These are phyloP conservation scores for Romanomermis culicivorax DNA, from an alignment of 2,888 invertebrate genomes.

Conservation along the genomic window DNA sequence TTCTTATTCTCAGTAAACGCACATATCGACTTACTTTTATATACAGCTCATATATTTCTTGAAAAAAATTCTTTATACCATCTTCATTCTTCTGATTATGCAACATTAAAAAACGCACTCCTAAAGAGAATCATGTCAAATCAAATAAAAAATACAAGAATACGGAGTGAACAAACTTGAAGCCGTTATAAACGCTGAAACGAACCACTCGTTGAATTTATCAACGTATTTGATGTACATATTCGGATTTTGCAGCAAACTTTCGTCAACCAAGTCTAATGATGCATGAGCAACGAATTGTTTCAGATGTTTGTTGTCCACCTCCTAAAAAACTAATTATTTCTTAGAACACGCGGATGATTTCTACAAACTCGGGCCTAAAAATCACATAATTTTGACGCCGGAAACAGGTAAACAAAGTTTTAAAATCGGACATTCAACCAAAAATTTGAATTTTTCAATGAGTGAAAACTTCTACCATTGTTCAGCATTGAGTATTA, in stretches of 20 bases:
- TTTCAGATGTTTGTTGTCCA: slow-evolving; percentile 73
- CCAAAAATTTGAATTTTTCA: neutral
- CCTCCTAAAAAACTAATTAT: slow-evolving; percentile 6
- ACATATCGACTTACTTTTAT: slow-evolving; percentile 60
- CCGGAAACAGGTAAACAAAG: neutral
- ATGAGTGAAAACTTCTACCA: too few relatives aligned
- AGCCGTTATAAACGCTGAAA: slow-evolving; percentile 93
- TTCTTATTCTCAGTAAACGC: too few relatives aligned
- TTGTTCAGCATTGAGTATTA: too few relatives aligned
- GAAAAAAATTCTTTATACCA: slow-evolving; percentile 91
- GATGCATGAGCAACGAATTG: slow-evolving; percentile 99
- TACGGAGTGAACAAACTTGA: slow-evolving; percentile 32
- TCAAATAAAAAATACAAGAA: too few relatives aligned
- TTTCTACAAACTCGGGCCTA: too few relatives aligned
- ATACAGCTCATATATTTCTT: slow-evolving; percentile 87
- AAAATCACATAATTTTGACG: too few relatives aligned
- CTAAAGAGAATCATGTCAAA: slow-evolving; percentile 29
- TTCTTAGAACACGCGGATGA: too few relatives aligned
- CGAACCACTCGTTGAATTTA: slow-evolving; percentile 98
- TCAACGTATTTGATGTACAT: slow-evolving; percentile 93
- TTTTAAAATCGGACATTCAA: neutral
- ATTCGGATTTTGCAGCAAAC: slow-evolving; percentile 78
- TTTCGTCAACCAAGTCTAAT: slow-evolving; percentile 84
- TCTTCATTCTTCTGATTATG: slow-evolving; percentile 93
- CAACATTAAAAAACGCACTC: slow-evolving; percentile 83